phyloP scores from a whole-genome alignment of 2,888 invertebrate genomes.

The Chrysomela aeneicollis region DNA sequence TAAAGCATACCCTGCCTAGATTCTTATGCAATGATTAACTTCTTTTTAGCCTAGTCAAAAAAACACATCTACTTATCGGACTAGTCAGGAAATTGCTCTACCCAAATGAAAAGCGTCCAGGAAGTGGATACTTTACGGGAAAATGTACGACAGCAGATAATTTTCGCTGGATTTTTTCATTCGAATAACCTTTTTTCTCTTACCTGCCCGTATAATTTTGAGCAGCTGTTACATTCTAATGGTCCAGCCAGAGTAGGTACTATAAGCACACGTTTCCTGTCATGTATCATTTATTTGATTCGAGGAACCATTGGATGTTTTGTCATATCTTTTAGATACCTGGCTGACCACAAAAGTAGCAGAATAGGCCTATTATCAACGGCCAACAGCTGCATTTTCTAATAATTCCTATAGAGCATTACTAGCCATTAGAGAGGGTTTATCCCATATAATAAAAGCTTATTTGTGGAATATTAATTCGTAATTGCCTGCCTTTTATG shows the following conservation, averaged over 20 bases:
- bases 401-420: background rate
- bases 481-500: background rate
- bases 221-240: background rate
- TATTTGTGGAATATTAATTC: background rate
- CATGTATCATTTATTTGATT: constrained; percentile 1
- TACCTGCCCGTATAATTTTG: background rate
- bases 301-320: background rate
- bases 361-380: background rate
- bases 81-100: no score
- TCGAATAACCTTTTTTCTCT: no score
- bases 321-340: background rate
- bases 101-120: no score
- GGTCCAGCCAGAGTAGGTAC: no score
- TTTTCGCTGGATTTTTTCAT: no score
- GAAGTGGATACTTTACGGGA: no score
- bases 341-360: background rate
- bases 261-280: constrained; percentile 2
- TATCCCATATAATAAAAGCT: background rate
- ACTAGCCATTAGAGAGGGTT: background rate
- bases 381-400: background rate
- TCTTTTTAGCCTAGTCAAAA: no score
- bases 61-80: no score
- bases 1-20: no score
- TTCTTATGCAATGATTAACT: no score
- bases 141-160: no score